Evolutionary conservation across 2,888 invertebrate species (phyloP), one percentile per base, ranked within the genome.

Genomic region (Rhagonycha lutea): DNA sequence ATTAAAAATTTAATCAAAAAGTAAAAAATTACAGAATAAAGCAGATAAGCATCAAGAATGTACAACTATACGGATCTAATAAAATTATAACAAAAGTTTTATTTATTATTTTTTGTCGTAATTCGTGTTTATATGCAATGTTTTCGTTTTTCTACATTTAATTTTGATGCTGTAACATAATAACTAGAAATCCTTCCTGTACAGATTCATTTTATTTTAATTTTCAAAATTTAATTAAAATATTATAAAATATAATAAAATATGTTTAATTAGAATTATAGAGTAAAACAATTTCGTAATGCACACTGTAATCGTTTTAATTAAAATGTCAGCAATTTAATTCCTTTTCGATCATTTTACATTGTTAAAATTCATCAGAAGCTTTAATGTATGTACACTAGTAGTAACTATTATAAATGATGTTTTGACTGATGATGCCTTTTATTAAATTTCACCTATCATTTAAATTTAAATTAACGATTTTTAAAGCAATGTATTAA

Each of bases 381-480:
- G 11, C 63, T 24, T 65, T 23, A 65, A 65, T 65, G 24, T 26
- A 24, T 65, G 24, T 65, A 12, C 68, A 67, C 14, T 47, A 65
- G 61, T 60, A 24, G 26, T 28, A 72, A 72, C 61, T 60, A 72
- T 72, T 61, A 72, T 68, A 72, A 68, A 72, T 65, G 72, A 68
- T 68, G 67, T 72, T 72, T 47, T 29, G 61, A 72, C 67, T 72
- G 72, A 72, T 68, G 68, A 63, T 63, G 32, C 14, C 24, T 67
- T 72, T 61, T 67, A 67, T 63, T 61, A 67, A 14, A 67, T 28
- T 72, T 72, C 32, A 68, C 61, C 26, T 61, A 68, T 61, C 67
- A 61, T 72, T 28, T 67, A 68, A 72, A 72, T 72, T 68, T 68
- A 61, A 67, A 72, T 72, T 72, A 72, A 72, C 67, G 72, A 68